Evolutionary conservation across 2,888 invertebrate genomes (phyloP).

Genomic region (Amiota minor): DNA sequence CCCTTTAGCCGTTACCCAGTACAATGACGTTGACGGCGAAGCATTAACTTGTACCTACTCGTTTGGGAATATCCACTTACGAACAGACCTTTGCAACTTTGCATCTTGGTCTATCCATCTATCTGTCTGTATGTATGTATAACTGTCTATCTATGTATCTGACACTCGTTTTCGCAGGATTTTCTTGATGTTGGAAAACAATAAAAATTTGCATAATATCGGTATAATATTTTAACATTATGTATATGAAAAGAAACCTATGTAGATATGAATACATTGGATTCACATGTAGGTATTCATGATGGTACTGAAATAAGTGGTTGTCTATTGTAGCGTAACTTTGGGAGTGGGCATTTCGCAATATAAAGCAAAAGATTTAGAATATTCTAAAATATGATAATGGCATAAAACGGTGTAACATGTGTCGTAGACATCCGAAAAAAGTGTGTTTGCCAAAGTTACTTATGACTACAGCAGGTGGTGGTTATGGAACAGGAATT

Average conservation of each 20-base stretch:
- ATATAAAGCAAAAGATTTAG: conserved; percentile 23
- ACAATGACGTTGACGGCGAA: not conserved
- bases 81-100: conserved; percentile 3
- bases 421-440: conserved; percentile 48
- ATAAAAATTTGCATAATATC: conserved; percentile 71
- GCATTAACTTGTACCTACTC: conserved; percentile 11
- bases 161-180: not conserved
- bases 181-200: conserved; percentile 55
- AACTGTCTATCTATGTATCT: not conserved
- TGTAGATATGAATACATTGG: conserved; percentile 46
- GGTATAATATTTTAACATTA: conserved; percentile 69
- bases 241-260: conserved; percentile 46
- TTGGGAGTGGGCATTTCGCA: conserved; percentile 6
- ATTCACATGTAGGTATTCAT: not conserved
- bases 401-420: conserved; percentile 55
- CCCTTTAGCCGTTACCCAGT: conserved; percentile 52
- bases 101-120: not conserved
- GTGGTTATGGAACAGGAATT: not conserved
- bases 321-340: not conserved
- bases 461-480: conserved; percentile 4
- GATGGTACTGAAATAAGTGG: not conserved
- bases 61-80: not conserved
- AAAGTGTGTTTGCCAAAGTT: conserved; percentile 21
- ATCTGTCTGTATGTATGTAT: not conserved
- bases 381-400: conserved; percentile 41